Conservation (phyloP, 2,888 invertebrate genomes). For the Mamestra brassicae region DNA sequence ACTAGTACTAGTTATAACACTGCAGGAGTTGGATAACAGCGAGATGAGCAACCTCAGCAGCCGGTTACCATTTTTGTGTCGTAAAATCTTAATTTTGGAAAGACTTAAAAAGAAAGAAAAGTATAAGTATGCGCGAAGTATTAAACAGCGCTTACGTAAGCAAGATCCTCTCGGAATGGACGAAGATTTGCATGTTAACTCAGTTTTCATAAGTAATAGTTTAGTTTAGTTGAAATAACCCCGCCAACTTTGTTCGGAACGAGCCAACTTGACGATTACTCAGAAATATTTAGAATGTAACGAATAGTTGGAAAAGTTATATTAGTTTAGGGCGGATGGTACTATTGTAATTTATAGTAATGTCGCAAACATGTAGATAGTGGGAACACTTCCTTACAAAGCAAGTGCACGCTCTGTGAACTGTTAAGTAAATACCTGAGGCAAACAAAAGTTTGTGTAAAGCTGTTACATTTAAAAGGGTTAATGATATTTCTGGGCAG, state of each 20-base stretch:
- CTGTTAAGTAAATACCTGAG: constrained; percentile 65
- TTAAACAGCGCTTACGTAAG: constrained; percentile 78
- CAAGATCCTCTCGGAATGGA: constrained; percentile 78
- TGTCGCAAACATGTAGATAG: constrained; percentile 65
- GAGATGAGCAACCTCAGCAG: constrained; percentile 47
- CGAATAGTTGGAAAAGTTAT: constrained; percentile 78
- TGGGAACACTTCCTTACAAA: constrained; percentile 60
- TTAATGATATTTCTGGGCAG: constrained; percentile 88
- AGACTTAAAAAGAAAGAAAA: constrained; percentile 69
- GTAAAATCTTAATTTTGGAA: constrained; percentile 70
- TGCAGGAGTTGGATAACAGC: constrained; percentile 33
- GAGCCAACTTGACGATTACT: constrained; percentile 81
- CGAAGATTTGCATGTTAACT: constrained; percentile 88
- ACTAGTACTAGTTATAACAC: constrained; percentile 22
- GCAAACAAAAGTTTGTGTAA: constrained; percentile 76
- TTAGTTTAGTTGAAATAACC: constrained; percentile 83
- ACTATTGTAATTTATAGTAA: constrained; percentile 66
- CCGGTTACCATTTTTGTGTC: constrained; percentile 58
- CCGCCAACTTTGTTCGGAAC: constrained; percentile 78
- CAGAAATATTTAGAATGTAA: constrained; percentile 82
- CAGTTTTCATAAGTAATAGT: constrained; percentile 87
- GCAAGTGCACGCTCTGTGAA: constrained; percentile 7
- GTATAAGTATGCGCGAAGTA: constrained; percentile 74
- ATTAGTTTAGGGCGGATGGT: constrained; percentile 67
- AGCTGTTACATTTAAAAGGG: constrained; percentile 84